Conservation (phyloP, 1,140 invertebrate species). For the Drosophila cardini region DNA sequence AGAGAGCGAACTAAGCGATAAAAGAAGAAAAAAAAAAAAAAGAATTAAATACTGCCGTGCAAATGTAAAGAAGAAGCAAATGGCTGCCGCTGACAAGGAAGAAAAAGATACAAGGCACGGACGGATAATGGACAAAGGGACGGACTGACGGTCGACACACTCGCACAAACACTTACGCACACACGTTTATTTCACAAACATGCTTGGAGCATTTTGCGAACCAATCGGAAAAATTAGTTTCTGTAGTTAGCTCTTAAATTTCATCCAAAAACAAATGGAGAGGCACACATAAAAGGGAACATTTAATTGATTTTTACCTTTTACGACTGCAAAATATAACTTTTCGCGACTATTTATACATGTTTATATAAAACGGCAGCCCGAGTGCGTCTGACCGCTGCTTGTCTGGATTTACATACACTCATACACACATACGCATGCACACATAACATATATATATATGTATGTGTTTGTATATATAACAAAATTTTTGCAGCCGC, state of each 20-base stretch:
- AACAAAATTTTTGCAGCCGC: slow-evolving; percentile 55
- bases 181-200: neutral
- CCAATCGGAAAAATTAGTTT: slow-evolving; percentile 52
- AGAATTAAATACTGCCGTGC: slow-evolving; percentile 53
- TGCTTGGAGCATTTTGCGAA: slow-evolving; percentile 23
- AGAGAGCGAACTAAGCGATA: slow-evolving; percentile 32
- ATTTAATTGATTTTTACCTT: slow-evolving; percentile 59
- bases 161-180: slow-evolving; percentile 8
- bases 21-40: slow-evolving; percentile 30
- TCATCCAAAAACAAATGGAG: slow-evolving; percentile 5
- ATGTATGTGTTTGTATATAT: slow-evolving; percentile 45
- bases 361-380: slow-evolving; percentile 49
- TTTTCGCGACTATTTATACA: slow-evolving; percentile 68
- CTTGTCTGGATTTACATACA: slow-evolving; percentile 63
- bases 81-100: slow-evolving; percentile 77
- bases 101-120: slow-evolving; percentile 73
- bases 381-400: slow-evolving; percentile 33
- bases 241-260: slow-evolving; percentile 23
- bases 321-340: slow-evolving; percentile 35
- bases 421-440: slow-evolving; percentile 20
- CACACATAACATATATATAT: slow-evolving; percentile 28
- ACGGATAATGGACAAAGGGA: slow-evolving; percentile 64
- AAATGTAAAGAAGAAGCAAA: slow-evolving; percentile 70
- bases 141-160: slow-evolving; percentile 14
- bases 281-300: slow-evolving; percentile 14